Base-by-base conservation (phyloP, 1,140 invertebrate genomes). In the Centruroides sculpturatus region DNA sequence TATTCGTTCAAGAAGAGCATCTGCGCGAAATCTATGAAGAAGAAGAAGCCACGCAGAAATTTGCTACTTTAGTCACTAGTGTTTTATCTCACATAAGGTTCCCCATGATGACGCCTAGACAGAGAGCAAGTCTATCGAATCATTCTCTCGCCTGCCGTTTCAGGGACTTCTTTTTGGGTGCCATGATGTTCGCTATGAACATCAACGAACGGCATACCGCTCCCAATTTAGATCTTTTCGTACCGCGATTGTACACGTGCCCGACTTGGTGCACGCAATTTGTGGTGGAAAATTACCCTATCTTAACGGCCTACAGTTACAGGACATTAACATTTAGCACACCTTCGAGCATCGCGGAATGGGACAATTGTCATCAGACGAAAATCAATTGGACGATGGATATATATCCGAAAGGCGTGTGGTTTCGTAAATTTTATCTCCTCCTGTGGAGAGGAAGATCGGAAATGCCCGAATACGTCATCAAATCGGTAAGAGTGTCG, bases 51-150 rank as follows among this genome's bases (percentile, higher is more conserved):
- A 51, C 23, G 41, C 5, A 8, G 12, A 35, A 56, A 10, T 68
- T 61, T 59, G 23, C 62, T 49, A 55, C 48, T 56, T 57, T 61
- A 57, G 83, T 90, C 10, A 75, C 82, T 52, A 78, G 83, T 53
- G 81, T 87, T 0, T 85, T 92, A 78, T 78, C 80, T 5, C 81
- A 85, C 60, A 82, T 94, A 48, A 76, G 91, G 64, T 95, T 93
- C 74, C 87, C 90, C 9, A 92, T 95, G 90, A 93, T 96, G 86
- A 84, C 85, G 47, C 86, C 87, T 0, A 75, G 83, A 35, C 86
- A 93, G 71, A 70, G 95, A 58, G 86, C 88, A 0, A 83, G 87
- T 67, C 69, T 94, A 35, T 69, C 91, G 13, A 73, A 91, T 10
- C 84, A 82, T 35, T 84, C 86, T 0, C 73, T 93, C 1, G 84